Percentiles rank a stretch among this genome's conserved stretches.
Conservation (phyloP, 2,888 invertebrate species). For the Norana najaformis region DNA sequence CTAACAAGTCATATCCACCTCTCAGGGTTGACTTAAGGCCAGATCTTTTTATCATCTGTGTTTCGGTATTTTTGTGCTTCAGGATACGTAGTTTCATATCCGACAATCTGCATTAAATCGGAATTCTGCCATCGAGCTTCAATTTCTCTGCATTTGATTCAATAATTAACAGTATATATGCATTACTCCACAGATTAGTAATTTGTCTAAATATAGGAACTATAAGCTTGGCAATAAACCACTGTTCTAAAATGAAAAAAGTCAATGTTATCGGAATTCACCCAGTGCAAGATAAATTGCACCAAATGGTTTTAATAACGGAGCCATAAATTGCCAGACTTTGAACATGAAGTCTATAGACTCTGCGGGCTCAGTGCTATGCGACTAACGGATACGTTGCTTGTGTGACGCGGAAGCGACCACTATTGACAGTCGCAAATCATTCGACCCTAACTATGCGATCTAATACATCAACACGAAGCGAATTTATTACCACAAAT, state of each 20-base stretch:
- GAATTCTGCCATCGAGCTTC: neutral
- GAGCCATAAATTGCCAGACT: neutral
- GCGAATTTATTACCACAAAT: neutral
- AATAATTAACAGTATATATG: neutral
- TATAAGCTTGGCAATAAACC: neutral
- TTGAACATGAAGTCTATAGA: neutral
- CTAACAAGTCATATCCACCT: no score
- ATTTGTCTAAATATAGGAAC: neutral
- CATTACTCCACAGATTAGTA: neutral
- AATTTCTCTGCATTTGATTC: neutral
- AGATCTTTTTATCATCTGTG: no score
- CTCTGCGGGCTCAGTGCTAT: neutral
- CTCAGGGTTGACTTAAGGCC: no score
- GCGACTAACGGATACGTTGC: no score
- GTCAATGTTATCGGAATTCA: neutral
- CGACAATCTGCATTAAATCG: neutral
- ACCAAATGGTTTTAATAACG: neutral
- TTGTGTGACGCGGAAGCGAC: neutral
- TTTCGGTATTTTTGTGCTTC: neutral
- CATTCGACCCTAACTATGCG: neutral
- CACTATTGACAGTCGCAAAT: neutral
- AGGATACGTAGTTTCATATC: neutral
- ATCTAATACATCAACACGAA: constrained; percentile 13
- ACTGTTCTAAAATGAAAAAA: neutral
- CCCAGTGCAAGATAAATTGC: neutral